A percentile compares a stretch with the other conserved stretches of the same genome.
Evolutionary conservation across 2,113 vertebrate genomes (phyloP).

Genomic region (Campylorhamphus procurvoides): DNA sequence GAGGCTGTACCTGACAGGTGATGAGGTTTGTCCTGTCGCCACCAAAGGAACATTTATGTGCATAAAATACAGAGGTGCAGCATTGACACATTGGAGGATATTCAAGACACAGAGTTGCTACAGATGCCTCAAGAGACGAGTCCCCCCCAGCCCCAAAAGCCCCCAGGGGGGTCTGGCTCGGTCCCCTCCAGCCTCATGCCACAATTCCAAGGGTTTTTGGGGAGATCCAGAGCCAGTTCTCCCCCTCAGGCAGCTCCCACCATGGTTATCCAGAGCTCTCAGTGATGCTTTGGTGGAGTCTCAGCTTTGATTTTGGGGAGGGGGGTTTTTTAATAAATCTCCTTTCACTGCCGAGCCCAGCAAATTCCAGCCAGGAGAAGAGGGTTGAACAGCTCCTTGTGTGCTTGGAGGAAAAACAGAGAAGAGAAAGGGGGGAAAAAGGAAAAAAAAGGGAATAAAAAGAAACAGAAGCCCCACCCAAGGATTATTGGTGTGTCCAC

Average conservation of each 20-base stretch:
- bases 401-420: background rate
- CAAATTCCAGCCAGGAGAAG: background rate
- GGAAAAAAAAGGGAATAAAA: too few relatives aligned
- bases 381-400: background rate
- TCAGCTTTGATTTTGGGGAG: background rate
- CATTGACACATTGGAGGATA: conserved; percentile 56
- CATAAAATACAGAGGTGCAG: conserved; percentile 67
- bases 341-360: background rate
- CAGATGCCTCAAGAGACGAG: conserved; percentile 3
- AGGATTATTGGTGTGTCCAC: background rate
- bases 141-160: background rate
- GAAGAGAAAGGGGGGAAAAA: background rate
- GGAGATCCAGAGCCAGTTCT: background rate
- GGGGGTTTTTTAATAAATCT: background rate
- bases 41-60: conserved; percentile 51
- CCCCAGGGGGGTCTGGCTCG: background rate
- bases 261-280: background rate
- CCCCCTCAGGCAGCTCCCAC: background rate
- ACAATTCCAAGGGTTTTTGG: background rate
- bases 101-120: conserved; percentile 62
- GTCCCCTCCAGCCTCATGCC: background rate
- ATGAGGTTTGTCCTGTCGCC: conserved; percentile 63
- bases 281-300: background rate
- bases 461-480: background rate
- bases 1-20: conserved; percentile 40